Conservation (phyloP, 2,113 vertebrate genomes). For the Lasiurus cinereus region DNA sequence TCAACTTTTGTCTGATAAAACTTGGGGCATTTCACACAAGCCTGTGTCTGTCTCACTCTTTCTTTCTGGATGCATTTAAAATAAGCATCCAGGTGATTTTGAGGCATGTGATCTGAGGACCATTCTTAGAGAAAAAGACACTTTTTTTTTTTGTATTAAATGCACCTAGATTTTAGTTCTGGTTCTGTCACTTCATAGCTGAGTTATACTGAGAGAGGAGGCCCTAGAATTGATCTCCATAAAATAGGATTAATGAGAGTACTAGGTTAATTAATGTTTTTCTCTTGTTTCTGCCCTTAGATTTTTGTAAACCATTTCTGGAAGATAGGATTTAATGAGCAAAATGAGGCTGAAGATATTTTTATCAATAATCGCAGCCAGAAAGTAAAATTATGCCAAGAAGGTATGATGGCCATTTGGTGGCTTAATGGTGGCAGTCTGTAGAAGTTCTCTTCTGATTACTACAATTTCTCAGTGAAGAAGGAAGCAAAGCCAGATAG, state of each 20-base stretch:
- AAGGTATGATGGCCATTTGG: not conserved
- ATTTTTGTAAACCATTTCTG: not conserved
- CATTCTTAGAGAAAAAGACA: not conserved
- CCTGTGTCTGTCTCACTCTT: not conserved
- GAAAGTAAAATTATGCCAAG: not conserved
- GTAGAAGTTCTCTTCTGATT: not conserved
- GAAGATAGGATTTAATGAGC: not conserved
- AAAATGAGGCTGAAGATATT: constrained; percentile 2
- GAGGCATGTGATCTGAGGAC: not conserved
- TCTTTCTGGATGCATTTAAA: not conserved
- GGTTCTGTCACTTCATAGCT: not conserved
- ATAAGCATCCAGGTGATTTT: not conserved
- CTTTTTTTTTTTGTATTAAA: not conserved
- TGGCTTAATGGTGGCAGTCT: not conserved
- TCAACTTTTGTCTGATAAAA: not conserved
- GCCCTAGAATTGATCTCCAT: not conserved
- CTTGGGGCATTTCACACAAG: not conserved
- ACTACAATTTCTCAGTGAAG: not conserved
- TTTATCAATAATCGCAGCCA: not conserved
- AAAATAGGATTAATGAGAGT: not conserved
- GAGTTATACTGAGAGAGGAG: not conserved
- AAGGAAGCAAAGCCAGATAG: not conserved
- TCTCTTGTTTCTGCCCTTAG: not conserved
- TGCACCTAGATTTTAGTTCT: not conserved
- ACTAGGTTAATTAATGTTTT: not conserved